Conservation (phyloP, 2,113 vertebrate genomes). For the Hystrix cristata region DNA sequence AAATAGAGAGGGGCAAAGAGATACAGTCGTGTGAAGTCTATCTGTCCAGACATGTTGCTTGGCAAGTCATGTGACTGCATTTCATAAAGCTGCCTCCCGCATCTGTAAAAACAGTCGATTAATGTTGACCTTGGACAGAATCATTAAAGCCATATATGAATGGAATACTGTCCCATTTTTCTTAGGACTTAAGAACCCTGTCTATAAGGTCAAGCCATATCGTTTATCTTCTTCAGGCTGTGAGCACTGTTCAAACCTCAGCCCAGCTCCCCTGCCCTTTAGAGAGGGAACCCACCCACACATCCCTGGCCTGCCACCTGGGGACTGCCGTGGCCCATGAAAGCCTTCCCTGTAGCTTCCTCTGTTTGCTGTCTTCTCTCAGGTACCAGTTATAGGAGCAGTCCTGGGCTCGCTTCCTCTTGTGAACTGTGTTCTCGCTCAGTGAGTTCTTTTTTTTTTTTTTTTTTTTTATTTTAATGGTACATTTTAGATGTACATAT, state of each 20-base stretch:
- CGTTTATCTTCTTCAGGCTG: not conserved
- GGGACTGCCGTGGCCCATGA: fast-evolving
- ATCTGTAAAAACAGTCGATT: not conserved
- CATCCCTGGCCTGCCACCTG: fast-evolving
- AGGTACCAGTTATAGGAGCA: fast-evolving
- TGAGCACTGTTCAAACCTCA: fast-evolving
- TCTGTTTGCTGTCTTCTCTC: not conserved
- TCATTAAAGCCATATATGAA: not conserved
- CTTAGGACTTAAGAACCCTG: not conserved
- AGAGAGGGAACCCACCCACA: too few species aligned
- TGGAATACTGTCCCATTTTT: not conserved
- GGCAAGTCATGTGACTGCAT: not conserved
- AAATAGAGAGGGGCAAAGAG: not conserved
- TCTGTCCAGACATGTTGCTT: not conserved
- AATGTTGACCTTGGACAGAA: not conserved
- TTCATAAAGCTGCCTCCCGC: not conserved
- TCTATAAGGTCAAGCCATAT: fast-evolving
- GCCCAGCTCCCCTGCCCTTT: not conserved
- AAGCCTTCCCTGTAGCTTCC: not conserved
- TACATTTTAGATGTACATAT: too few species aligned
- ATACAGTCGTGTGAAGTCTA: not conserved
- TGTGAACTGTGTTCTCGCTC: not conserved
- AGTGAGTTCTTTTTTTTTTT: not conserved
- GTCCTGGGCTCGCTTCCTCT: not conserved
- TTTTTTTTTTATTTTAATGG: too few species aligned